Percentiles rank a stretch among this genome's conserved stretches.
Evolutionary conservation across 2,113 vertebrate genomes (phyloP).

Genomic region (Beaufortia kweichowensis): DNA sequence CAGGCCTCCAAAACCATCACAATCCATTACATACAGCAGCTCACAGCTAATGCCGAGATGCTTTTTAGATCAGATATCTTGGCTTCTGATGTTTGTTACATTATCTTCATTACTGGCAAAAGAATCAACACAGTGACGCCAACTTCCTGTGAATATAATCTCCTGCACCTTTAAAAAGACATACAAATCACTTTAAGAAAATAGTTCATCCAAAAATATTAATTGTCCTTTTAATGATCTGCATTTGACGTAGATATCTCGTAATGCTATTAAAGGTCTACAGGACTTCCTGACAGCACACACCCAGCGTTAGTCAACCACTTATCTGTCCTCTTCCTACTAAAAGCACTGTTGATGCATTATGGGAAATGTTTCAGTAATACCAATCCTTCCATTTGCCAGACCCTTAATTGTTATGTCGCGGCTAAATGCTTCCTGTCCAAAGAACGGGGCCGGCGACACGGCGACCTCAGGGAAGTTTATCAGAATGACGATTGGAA

Average conservation of each 20-base stretch:
- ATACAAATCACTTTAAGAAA: background rate
- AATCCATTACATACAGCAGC: constrained; percentile 21
- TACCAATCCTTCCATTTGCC: constrained; percentile 18
- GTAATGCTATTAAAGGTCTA: background rate
- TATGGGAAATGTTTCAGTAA: constrained; percentile 35
- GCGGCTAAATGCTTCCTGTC: constrained; percentile 44
- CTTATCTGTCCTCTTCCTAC: constrained; percentile 41
- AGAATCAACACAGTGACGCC: no score
- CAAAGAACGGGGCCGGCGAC: constrained; percentile 29
- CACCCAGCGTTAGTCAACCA: constrained; percentile 8
- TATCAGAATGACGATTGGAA: constrained; percentile 31
- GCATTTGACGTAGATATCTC: no score
- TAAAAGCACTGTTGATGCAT: constrained; percentile 43
- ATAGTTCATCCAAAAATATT: background rate
- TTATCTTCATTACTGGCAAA: constrained; percentile 17
- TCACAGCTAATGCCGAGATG: background rate
- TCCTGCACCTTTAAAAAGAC: background rate
- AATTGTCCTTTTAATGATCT: background rate
- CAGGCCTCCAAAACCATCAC: constrained; percentile 19
- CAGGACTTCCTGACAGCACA: background rate
- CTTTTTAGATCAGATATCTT: constrained; percentile 26
- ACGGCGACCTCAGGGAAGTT: constrained; percentile 29
- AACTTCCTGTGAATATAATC: background rate
- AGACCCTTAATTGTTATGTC: constrained; percentile 23
- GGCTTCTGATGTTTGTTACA: constrained; percentile 19